These are phyloP conservation scores for Pagetopsis macropterus DNA, from an alignment of 2,797 vertebrate genomes.

Conservation along the genomic window DNA sequence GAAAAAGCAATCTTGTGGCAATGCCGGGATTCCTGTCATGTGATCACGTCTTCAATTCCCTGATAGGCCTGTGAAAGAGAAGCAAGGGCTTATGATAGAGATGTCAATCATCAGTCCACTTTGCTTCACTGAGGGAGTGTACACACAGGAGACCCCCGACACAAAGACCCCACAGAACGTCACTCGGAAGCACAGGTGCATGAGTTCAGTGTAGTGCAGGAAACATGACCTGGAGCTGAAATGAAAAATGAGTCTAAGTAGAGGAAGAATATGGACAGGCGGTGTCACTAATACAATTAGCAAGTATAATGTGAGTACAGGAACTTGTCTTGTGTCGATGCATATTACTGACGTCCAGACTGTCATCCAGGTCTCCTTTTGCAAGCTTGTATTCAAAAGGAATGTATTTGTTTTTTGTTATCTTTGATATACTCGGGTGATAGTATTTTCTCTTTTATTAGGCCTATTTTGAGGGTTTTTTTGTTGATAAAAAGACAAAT, in stretches of 20 bases:
- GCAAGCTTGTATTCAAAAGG: background rate
- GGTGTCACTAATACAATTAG: conserved; percentile 26
- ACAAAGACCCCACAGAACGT: conserved; percentile 19
- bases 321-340: background rate
- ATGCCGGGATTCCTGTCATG: conserved; percentile 28
- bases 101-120: conserved; percentile 59
- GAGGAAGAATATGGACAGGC: conserved; percentile 3
- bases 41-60: conserved; percentile 53
- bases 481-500: background rate
- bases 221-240: conserved; percentile 17
- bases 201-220: conserved; percentile 12
- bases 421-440: background rate
- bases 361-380: no score
- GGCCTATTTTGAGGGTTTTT: no score
- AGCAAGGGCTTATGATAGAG: conserved; percentile 53
- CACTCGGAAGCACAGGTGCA: conserved; percentile 31
- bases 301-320: conserved; percentile 14
- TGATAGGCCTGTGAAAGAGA: conserved; percentile 51
- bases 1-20: conserved; percentile 2
- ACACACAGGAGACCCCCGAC: conserved; percentile 30
- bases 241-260: conserved; percentile 7
- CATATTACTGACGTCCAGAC: background rate
- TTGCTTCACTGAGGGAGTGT: conserved; percentile 38
- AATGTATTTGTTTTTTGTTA: background rate
- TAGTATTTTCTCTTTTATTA: background rate